Evolutionary conservation across 2,888 invertebrate genomes (phyloP).

Genomic region (Ormyrus nitidulus): DNA sequence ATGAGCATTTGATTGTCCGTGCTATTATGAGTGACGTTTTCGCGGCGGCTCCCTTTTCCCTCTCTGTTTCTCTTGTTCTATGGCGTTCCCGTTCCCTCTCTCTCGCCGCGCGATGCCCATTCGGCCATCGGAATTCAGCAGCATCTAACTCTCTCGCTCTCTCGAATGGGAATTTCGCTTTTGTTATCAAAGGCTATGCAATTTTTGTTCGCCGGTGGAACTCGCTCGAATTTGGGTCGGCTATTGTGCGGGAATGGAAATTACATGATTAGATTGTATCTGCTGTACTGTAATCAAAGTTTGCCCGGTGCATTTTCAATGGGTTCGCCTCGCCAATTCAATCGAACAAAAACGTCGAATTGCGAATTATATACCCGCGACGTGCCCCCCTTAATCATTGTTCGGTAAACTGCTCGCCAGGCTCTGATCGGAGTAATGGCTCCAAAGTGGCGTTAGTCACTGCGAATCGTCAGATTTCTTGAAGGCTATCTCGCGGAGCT

Average conservation of each 20-base stretch:
- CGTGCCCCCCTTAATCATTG: no score
- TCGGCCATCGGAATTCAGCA: constrained; percentile 33
- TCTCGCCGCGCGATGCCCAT: neutral
- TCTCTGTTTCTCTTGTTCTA: constrained; percentile 19
- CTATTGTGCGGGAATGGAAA: no score
- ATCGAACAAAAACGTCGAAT: no score
- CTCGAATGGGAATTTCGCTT: constrained; percentile 42
- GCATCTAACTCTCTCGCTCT: constrained; percentile 14
- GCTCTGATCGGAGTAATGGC: no score
- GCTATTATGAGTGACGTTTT: constrained; percentile 71
- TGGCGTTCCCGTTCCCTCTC: constrained; percentile 24
- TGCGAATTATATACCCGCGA: no score
- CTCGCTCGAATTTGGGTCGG: constrained; percentile 4
- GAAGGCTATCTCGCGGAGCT: constrained; percentile 30
- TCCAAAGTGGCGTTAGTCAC: no score
- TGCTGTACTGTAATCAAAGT: no score
- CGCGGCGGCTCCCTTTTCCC: constrained; percentile 52
- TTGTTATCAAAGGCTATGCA: constrained; percentile 12
- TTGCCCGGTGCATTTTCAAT: no score
- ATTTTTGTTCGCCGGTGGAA: constrained; percentile 17
- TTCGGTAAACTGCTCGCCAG: no score
- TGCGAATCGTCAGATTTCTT: constrained; percentile 34
- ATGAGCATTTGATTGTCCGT: constrained; percentile 74
- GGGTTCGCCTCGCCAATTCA: no score
- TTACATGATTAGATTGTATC: no score